phyloP scores from a whole-genome alignment of 1,140 invertebrate genomes.

The Archivesica marissinica region DNA sequence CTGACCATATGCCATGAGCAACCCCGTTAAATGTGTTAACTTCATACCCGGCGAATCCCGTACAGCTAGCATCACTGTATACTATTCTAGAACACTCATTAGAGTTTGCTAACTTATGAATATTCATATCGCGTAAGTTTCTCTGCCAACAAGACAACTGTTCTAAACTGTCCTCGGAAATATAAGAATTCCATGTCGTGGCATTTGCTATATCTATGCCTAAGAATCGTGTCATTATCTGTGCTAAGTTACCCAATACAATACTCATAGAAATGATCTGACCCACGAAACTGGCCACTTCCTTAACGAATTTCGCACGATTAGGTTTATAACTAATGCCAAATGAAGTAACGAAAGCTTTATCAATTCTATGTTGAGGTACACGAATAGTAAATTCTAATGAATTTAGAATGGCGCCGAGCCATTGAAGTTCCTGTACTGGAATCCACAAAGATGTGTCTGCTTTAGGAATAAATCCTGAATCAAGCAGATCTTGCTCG shows the following conservation, averaged over 20 bases:
- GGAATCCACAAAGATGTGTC: slow-evolving; percentile 15
- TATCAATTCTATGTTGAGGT: slow-evolving; percentile 11
- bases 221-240: slow-evolving; percentile 46
- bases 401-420: not conserved
- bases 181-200: slow-evolving; percentile 23
- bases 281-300: slow-evolving; percentile 41
- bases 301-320: not conserved
- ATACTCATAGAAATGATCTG: slow-evolving; percentile 55
- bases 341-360: not conserved
- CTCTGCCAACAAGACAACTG: slow-evolving; percentile 30
- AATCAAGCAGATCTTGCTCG: not conserved
- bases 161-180: slow-evolving; percentile 10
- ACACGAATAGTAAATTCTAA: not conserved
- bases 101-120: not conserved
- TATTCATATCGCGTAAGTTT: slow-evolving; percentile 1
- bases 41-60: slow-evolving; percentile 43
- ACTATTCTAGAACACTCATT: slow-evolving; percentile 14
- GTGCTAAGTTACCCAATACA: slow-evolving; percentile 32
- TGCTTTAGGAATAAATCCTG: not conserved
- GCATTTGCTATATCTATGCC: slow-evolving; percentile 16
- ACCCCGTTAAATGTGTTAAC: not conserved
- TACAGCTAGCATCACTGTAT: slow-evolving; percentile 58
- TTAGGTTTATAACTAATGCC: not conserved
- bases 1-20: slow-evolving; percentile 12
- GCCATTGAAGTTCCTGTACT: not conserved